A percentile compares a stretch with the other conserved stretches of the same genome.
These are phyloP conservation scores for Apotomis capreana DNA, from an alignment of 2,888 invertebrate genomes.

Conservation along the genomic window DNA sequence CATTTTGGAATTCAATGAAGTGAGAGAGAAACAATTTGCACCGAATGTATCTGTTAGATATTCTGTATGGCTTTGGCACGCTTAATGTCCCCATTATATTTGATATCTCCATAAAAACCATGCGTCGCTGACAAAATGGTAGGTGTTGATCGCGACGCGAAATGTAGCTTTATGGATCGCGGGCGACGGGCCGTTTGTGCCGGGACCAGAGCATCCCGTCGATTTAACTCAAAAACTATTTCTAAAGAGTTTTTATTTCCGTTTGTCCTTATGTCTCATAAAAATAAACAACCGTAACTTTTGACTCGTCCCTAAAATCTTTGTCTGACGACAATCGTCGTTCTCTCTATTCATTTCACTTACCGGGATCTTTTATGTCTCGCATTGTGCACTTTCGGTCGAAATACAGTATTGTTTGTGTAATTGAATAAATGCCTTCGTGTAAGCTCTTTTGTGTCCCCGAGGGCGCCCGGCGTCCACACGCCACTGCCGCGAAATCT, in stretches of 20 bases:
- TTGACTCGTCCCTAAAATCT: conserved; percentile 77
- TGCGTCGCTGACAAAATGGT: conserved; percentile 50
- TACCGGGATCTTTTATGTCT: conserved; percentile 70
- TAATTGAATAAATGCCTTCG: conserved; percentile 81
- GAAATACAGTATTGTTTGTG: conserved; percentile 73
- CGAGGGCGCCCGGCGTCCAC: conserved; percentile 52
- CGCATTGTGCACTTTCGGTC: conserved; percentile 76
- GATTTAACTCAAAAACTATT: conserved; percentile 62
- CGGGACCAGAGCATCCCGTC: conserved; percentile 54
- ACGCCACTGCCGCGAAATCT: conserved; percentile 48
- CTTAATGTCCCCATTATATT: conserved; percentile 57
- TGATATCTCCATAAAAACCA: conserved; percentile 48
- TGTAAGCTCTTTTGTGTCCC: conserved; percentile 60
- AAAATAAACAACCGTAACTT: conserved; percentile 75
- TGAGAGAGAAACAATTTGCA: conserved; percentile 28
- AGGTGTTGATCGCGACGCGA: conserved; percentile 55
- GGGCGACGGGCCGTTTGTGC: conserved; percentile 53
- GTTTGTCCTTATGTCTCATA: conserved; percentile 54
- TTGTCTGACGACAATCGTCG: conserved; percentile 71
- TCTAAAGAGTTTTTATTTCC: conserved; percentile 57
- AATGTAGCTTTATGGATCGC: conserved; percentile 53
- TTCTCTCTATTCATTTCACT: conserved; percentile 69
- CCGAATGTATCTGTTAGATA: conserved; percentile 37
- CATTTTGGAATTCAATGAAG: conserved; percentile 27
- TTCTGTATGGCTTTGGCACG: conserved; percentile 46